A percentile compares a stretch with the other conserved stretches of the same genome.
These are phyloP conservation scores for Ooceraea biroi DNA, from an alignment of 1,140 invertebrate genomes.

Conservation along the genomic window DNA sequence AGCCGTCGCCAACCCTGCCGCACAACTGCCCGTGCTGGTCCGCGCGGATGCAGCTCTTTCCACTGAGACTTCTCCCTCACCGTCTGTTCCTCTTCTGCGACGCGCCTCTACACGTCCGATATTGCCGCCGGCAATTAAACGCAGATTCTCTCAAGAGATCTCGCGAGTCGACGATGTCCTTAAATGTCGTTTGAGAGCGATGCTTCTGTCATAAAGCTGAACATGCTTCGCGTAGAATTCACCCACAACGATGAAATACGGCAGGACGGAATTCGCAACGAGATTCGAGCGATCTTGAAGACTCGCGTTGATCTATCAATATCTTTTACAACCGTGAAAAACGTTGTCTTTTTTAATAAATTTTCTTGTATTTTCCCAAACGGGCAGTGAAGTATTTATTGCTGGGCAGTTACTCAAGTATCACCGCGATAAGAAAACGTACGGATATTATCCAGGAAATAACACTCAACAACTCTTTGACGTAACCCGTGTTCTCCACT, in stretches of 20 bases:
- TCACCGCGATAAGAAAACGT: background rate
- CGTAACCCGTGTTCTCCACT: conserved; percentile 11
- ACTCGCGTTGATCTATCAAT: background rate
- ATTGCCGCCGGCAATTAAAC: conserved; percentile 19
- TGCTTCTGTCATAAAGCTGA: background rate
- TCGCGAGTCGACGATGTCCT: background rate
- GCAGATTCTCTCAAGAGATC: background rate
- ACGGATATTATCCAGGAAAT: background rate
- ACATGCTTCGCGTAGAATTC: conserved; percentile 5
- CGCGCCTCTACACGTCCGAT: background rate
- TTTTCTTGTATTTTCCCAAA: background rate
- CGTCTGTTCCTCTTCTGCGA: background rate
- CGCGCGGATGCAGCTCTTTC: background rate
- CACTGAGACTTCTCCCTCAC: background rate
- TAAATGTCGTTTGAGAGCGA: background rate
- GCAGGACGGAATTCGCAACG: conserved; percentile 41
- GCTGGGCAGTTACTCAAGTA: background rate
- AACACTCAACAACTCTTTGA: background rate
- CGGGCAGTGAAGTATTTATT: conserved; percentile 43
- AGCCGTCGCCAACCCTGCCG: background rate
- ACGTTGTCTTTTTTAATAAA: background rate
- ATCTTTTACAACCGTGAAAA: background rate
- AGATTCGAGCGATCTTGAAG: background rate
- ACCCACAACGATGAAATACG: background rate
- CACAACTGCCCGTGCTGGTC: background rate